Evolutionary conservation across 2,797 vertebrate species (phyloP), one percentile per base, ranked within the genome.

Genomic region (Rhynchotus rufescens): DNA sequence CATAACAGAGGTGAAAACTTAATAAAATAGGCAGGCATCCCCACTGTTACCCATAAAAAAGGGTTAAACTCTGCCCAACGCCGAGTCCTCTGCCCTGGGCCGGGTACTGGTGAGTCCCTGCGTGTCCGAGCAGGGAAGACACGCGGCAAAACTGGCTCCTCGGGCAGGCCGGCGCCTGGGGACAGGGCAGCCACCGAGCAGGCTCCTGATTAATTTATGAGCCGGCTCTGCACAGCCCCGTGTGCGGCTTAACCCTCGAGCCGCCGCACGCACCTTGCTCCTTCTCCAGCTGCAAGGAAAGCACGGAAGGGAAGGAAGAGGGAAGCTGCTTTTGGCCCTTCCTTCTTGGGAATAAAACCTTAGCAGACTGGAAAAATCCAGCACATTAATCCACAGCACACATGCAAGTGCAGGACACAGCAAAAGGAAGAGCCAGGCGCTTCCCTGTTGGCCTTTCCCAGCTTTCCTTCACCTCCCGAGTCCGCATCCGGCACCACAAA

Each of bases 1-100:
- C 62, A 89, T 45, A 80, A 76, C 56, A 68, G 86, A 77, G 73
- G 68, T 52, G 80, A 74, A 36, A 82, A 86, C 86, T 59, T 77
- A 57, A 67, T 59, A 56, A 8, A 76, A 47, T 0, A 32, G 79
- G 76, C 65, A 73, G 56, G 7, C 42, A 77, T 59, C 36, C 66
- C 66, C 87, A 49, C 66, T 73, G 52, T 30, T 67, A 68, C 71
- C 74, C 59, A 30, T 32, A 69, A 74, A 28, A 61, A n/a, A 77
- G 86, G 78, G 2, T 89, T 56, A 79, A 80, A 86, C 57, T 6
- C 47, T 17, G 49, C 10, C 54, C 83, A 47, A 2, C 1, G 5
- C 11, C 26, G 72, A 83, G 77, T 60, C 36, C 49, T 69, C 62
- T 83, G 16, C 17, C 65, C 77, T 42, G 6, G 26, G 16, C 6